Percentiles rank a stretch among this genome's conserved stretches.
phyloP scores from a whole-genome alignment of 1,140 invertebrate genomes.

The Stegodyphus dumicola region DNA sequence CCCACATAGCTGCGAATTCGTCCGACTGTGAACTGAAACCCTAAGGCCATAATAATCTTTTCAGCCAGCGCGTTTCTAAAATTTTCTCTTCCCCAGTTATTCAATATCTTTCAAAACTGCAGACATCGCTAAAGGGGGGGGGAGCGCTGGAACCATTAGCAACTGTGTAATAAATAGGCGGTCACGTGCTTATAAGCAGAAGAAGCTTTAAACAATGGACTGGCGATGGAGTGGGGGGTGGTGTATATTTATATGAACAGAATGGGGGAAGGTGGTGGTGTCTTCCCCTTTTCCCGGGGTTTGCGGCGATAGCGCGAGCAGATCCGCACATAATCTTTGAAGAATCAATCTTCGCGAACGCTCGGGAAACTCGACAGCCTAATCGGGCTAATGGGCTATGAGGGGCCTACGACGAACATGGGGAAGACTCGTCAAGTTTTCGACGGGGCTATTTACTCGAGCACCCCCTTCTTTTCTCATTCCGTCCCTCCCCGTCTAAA shows the following conservation, averaged over 20 bases:
- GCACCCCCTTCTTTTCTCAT: not conserved
- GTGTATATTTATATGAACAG: too few species aligned
- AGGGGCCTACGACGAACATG: constrained; percentile 2
- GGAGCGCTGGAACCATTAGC: constrained; percentile 27
- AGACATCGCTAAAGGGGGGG: not conserved
- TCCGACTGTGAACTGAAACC: constrained; percentile 19
- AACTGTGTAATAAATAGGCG: constrained; percentile 50
- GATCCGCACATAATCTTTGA: constrained; percentile 50
- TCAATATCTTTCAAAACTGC: constrained; percentile 25
- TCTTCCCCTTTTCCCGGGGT: not conserved
- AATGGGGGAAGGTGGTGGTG: too few species aligned
- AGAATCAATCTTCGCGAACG: constrained; percentile 53
- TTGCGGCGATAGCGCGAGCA: constrained; percentile 8
- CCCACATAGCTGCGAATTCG: constrained; percentile 15
- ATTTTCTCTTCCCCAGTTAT: constrained; percentile 16
- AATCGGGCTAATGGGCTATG: constrained; percentile 49
- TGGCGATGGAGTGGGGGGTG: constrained; percentile 4
- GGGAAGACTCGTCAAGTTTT: constrained; percentile 1
- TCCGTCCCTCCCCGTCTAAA: not conserved
- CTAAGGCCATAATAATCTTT: constrained; percentile 49
- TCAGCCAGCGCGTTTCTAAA: constrained; percentile 24
- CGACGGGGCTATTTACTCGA: constrained; percentile 42
- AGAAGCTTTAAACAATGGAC: constrained; percentile 52
- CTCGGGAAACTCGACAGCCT: constrained; percentile 34
- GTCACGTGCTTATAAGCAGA: constrained; percentile 18